Conservation (phyloP, 2,797 vertebrate genomes). For the Spondyliosoma cantharus region DNA sequence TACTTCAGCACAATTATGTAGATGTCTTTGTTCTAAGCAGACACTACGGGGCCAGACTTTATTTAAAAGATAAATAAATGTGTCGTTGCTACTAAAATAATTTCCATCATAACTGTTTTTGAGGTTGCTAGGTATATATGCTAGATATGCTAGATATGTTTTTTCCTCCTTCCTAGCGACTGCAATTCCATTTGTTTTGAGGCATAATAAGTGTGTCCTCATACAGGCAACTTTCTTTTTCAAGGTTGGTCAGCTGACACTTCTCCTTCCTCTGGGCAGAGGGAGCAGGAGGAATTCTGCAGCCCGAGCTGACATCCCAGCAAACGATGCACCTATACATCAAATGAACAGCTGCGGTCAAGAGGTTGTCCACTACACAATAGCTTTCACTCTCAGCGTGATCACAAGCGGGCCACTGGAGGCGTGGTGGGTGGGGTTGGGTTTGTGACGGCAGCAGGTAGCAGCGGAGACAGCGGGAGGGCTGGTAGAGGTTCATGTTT, state of each 20-base stretch:
- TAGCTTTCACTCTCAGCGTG: slow-evolving; percentile 67
- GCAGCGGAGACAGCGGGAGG: slow-evolving; percentile 51
- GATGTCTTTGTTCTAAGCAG: no score
- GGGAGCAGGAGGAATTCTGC: slow-evolving; percentile 65
- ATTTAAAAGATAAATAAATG: no score
- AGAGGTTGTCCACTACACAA: slow-evolving; percentile 73
- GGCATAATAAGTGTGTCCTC: slow-evolving; percentile 59
- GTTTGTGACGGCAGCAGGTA: slow-evolving; percentile 46
- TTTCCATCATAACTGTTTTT: no score
- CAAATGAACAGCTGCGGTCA: slow-evolving; percentile 75
- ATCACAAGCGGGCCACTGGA: slow-evolving; percentile 73
- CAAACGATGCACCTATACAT: slow-evolving; percentile 71
- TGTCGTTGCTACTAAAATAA: no score
- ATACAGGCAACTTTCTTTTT: slow-evolving; percentile 67
- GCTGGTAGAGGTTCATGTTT: slow-evolving; percentile 51
- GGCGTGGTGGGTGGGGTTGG: slow-evolving; percentile 42
- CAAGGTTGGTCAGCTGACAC: slow-evolving; percentile 74
- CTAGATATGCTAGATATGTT: no score
- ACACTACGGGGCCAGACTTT: no score
- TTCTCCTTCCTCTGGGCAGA: slow-evolving; percentile 71
- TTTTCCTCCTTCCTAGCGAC: background rate
- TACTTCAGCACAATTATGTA: no score
- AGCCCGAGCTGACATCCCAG: slow-evolving; percentile 56
- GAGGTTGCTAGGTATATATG: no score
- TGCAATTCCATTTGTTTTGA: slow-evolving; percentile 55